Evolutionary conservation across 2,888 invertebrate genomes (phyloP).

Genomic region (Agonopterix arenella): DNA sequence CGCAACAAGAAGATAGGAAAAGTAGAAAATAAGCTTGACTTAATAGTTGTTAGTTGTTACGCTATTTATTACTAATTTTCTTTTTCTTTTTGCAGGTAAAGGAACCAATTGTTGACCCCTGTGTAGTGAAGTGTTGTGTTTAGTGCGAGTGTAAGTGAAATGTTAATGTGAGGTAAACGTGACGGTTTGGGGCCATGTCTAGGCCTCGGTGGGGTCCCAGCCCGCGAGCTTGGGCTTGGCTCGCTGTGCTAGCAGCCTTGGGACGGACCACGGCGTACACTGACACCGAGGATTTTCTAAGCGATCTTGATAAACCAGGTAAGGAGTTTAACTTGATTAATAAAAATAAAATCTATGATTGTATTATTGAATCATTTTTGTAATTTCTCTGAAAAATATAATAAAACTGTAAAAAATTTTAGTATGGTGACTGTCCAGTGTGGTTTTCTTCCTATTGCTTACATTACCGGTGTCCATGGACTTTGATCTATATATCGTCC

Average conservation of each 20-base stretch:
- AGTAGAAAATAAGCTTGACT: too few relatives aligned
- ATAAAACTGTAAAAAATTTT: too few relatives aligned
- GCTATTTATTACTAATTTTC: too few relatives aligned
- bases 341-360: too few relatives aligned
- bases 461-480: too few relatives aligned
- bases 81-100: conserved; percentile 3
- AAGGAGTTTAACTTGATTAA: conserved; percentile 1
- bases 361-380: too few relatives aligned
- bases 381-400: too few relatives aligned
- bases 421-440: too few relatives aligned
- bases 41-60: too few relatives aligned
- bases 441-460: too few relatives aligned
- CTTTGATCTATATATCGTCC: too few relatives aligned
- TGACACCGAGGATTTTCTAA: conserved; percentile 76
- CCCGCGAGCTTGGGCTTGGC: conserved; percentile 58
- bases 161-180: conserved; percentile 5
- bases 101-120: neutral
- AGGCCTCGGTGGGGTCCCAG: conserved; percentile 24
- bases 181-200: conserved; percentile 24
- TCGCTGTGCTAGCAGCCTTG: conserved; percentile 59
- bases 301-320: conserved; percentile 80
- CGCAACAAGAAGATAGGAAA: too few relatives aligned
- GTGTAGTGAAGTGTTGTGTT: conserved; percentile 7
- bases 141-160: conserved; percentile 5
- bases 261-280: conserved; percentile 67